Evolutionary conservation across 2,113 vertebrate species (phyloP), one percentile per base, ranked within the genome.

Genomic region (Pollimyrus isidori): DNA sequence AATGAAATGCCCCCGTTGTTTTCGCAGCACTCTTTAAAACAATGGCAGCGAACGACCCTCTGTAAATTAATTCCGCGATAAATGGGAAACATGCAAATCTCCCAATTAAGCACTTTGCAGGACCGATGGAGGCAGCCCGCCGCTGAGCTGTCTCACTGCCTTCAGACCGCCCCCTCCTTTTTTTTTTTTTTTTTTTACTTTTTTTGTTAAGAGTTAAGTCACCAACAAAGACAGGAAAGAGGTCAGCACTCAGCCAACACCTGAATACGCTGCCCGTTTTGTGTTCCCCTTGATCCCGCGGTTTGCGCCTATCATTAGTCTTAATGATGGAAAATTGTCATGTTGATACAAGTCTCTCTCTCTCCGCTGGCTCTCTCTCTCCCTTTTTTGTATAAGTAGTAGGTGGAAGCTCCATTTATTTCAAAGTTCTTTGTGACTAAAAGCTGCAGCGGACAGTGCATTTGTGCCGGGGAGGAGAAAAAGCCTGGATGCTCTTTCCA

Each of bases 241-340:
- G 98, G 98, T 99, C 98, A 99, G 97, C 97, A 97, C 98, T 98
- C 97, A 98, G 97, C 96, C 97, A 97, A 97, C 98, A 99, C 98
- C 98, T 99, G 98, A 99, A 98, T 98, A 97, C 95, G 96, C 97
- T 97, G 97, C 97, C 97, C 97, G 98, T 98, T 87, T 87, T 98
- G 97, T 95, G 94, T 97, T 98, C 97, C 97, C 98, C 98, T 99
- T 99, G 97, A 99, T 99, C 98, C 98, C 97, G 96, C 97, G 96
- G 98, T 97, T 97, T 97, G 97, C 97, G 97, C 97, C 97, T 98
- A 97, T 99, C 98, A 99, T 99, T 99, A 99, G 98, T 98, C 97
- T 98, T 99, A 99, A 99, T 99, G 98, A 99, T 98, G 97, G 98
- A 99, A 99, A 99, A 99, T 99, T 99, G 98, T 99, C 99, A 98